Conservation (phyloP, 2,113 vertebrate genomes). For the Pelecanoides urinatrix region DNA sequence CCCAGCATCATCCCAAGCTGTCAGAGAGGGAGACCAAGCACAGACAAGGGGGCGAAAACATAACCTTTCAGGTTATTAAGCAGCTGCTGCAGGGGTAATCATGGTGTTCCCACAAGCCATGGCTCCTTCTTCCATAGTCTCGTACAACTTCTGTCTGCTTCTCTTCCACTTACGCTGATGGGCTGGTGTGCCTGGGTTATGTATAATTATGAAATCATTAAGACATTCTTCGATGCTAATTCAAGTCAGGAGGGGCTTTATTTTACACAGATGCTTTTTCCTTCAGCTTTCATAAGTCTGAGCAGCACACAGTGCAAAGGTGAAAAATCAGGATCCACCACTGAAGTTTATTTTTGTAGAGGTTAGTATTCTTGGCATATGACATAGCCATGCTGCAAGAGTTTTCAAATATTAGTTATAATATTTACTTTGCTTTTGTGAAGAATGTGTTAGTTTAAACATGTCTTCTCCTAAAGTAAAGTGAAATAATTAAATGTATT, state of each 20-base stretch:
- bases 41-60: neutral
- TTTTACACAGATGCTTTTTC: neutral
- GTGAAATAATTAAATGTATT: neutral
- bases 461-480: slow-evolving; percentile 12
- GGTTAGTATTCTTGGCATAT: slow-evolving; percentile 27
- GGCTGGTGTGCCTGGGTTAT: neutral
- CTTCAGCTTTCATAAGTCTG: neutral
- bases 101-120: neutral
- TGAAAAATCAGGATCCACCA: neutral
- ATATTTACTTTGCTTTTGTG: slow-evolving; percentile 45
- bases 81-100: neutral
- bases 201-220: neutral
- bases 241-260: neutral
- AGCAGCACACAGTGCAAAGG: neutral
- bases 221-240: neutral
- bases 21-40: neutral
- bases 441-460: slow-evolving; percentile 39
- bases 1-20: neutral
- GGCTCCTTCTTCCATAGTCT: neutral
- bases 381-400: neutral
- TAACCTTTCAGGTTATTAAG: neutral
- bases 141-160: neutral
- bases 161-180: neutral
- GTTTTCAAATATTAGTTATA: slow-evolving; percentile 39
- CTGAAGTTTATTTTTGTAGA: slow-evolving; percentile 48